Evolutionary conservation across 2,888 invertebrate species (phyloP).

Genomic region (Metacarcinus magister): DNA sequence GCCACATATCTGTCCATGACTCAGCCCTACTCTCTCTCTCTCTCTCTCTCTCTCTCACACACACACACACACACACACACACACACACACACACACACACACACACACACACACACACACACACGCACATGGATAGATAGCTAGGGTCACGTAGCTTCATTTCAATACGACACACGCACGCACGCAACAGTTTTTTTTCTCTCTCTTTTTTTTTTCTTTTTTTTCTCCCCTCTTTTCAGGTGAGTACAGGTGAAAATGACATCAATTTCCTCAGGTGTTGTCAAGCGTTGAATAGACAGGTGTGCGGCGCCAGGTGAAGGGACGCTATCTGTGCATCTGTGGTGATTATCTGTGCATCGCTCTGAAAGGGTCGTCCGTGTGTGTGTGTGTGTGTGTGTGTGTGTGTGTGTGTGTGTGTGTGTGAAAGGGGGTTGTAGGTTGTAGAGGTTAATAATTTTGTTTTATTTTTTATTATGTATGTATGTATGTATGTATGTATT

Average conservation of each 20-base stretch:
- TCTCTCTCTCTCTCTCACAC: conserved; percentile 16
- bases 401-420: too few species aligned
- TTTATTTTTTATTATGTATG: too few species aligned
- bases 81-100: conserved; percentile 70
- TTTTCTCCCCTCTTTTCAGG: not conserved
- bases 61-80: conserved; percentile 56
- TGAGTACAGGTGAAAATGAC: conserved; percentile 22
- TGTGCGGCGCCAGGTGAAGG: conserved; percentile 10
- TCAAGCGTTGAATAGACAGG: not conserved
- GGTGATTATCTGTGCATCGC: conserved; percentile 33
- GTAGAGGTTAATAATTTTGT: not conserved
- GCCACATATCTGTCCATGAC: too few species aligned
- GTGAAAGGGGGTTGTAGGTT: not conserved
- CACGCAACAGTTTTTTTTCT: too few species aligned
- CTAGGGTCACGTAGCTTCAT: not conserved
- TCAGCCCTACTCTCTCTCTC: not conserved
- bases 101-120: conserved; percentile 52
- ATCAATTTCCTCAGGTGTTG: conserved; percentile 1
- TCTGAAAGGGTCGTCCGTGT: not conserved
- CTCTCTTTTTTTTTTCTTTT: too few species aligned
- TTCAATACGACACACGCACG: conserved; percentile 17
- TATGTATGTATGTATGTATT: too few species aligned
- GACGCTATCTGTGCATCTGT: conserved; percentile 31
- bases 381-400: not conserved
- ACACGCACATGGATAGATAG: not conserved